phyloP scores from a whole-genome alignment of 2,888 invertebrate genomes.

The Hemithea aestivaria region DNA sequence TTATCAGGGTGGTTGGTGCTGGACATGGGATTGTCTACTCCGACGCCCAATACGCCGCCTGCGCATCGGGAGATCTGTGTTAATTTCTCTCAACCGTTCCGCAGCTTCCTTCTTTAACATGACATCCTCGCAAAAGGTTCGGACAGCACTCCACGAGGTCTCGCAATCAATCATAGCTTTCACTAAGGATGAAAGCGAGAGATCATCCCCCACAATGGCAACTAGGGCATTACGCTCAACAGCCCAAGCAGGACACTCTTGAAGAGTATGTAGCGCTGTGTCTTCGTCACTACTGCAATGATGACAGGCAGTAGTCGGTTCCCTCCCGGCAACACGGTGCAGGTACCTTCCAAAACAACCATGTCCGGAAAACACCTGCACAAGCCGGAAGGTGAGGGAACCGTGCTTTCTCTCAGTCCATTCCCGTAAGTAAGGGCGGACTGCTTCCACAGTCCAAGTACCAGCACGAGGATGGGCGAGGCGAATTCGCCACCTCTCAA shows the following conservation, averaged over 20 bases:
- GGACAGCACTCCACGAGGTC: neutral
- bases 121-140: conserved; percentile 2
- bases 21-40: too few species aligned
- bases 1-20: too few species aligned
- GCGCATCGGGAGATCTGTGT: neutral
- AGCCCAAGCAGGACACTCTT: conserved; percentile 3
- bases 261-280: conserved; percentile 2
- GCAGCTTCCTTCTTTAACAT: conserved; percentile 4
- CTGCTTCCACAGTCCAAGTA: neutral
- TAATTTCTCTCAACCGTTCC: conserved; percentile 3
- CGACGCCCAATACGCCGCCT: too few species aligned
- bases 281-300: conserved; percentile 1
- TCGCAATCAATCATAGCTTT: conserved; percentile 1
- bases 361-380: neutral
- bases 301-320: conserved; percentile 1
- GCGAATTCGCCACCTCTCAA: neutral
- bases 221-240: neutral
- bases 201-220: neutral
- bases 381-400: neutral
- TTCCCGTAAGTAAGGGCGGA: neutral
- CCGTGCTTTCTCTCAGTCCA: conserved; percentile 4
- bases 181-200: conserved; percentile 5
- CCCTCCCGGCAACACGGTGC: neutral
- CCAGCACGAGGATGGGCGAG: neutral
- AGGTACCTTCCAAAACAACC: conserved; percentile 4